A percentile compares a stretch with the other conserved stretches of the same genome.
These are phyloP conservation scores for Lacanobia wlatinum DNA, from an alignment of 2,888 invertebrate species.

Conservation along the genomic window DNA sequence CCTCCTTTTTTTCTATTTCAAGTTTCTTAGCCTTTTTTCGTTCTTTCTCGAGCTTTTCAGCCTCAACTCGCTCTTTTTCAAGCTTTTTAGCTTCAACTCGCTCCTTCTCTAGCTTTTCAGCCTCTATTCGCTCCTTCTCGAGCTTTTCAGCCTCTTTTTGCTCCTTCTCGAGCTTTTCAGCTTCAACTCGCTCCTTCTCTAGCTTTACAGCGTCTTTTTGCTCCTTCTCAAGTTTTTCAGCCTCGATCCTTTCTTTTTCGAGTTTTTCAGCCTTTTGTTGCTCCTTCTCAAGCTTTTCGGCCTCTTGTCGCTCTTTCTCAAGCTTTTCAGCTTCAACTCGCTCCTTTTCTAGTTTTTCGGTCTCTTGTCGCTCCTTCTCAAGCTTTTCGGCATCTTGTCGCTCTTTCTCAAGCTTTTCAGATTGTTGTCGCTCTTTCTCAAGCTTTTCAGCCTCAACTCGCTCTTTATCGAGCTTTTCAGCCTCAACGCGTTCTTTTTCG, in stretches of 20 bases:
- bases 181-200: neutral
- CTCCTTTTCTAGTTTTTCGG: neutral
- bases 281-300: neutral
- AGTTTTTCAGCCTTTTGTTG: neutral
- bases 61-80: neutral
- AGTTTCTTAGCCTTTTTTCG: neutral
- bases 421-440: too few relatives aligned
- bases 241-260: neutral
- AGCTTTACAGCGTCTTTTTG: neutral
- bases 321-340: neutral
- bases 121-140: neutral
- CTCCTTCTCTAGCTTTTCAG: neutral
- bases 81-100: neutral
- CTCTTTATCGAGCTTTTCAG: too few relatives aligned
- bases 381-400: neutral
- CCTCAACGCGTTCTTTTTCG: neutral
- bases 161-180: neutral
- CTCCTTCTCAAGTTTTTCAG: neutral
- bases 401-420: neutral
- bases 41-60: neutral
- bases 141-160: neutral
- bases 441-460: too few relatives aligned
- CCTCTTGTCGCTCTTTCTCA: neutral
- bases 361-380: neutral
- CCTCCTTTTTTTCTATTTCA: neutral